Evolutionary conservation across 2,113 vertebrate genomes (phyloP), one percentile per base, ranked within the genome.

Genomic region (Chloropsis hardwickii): DNA sequence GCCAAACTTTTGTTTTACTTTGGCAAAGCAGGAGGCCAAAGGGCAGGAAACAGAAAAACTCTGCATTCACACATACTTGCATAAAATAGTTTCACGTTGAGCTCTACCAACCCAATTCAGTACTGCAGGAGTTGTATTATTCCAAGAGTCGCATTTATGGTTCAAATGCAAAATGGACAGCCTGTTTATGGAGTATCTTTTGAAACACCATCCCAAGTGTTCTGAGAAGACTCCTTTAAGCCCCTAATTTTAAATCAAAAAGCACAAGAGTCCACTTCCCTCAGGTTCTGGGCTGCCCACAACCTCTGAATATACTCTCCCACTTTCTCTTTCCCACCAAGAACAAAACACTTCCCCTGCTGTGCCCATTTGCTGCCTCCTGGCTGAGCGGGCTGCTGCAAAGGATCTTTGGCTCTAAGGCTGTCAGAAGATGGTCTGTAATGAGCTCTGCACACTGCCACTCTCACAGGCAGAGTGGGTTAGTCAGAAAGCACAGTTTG

Each of bases 341-440:
- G 96, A 95, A 95, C 73, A 95, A 94, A 97, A 95, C 5, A 4
- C 31, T 95, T 86, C 65, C 57, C 95, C 92, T 69, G 89, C 96
- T 95, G 96, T 81, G 96, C 77, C 94, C 84, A 76, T 96, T 96
- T 94, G 86, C 92, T 94, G 77, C 73, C 77, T 92, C 86, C 86
- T 64, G 64, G 81, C 86, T 76, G 56, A 95, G 91, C 24, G 21
- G 92, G 67, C 86, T 78, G 47, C 83, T 71, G 94, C 80, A 88
- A 91, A 94, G 77, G 61, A 89, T 78, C 95, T 95, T 71, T 91
- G 91, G 86, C 64, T 64, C 72, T 35, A 37, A 72, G 81, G 39
- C 83, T 78, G 51, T 76, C 65, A 81, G 80, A 91, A 94, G 95
- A 86, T 1, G 4, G 74, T 60, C 58, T 81, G 81, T 95, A 95